Base-by-base conservation (phyloP, 2,888 invertebrate species). In the Tipula helvola region DNA sequence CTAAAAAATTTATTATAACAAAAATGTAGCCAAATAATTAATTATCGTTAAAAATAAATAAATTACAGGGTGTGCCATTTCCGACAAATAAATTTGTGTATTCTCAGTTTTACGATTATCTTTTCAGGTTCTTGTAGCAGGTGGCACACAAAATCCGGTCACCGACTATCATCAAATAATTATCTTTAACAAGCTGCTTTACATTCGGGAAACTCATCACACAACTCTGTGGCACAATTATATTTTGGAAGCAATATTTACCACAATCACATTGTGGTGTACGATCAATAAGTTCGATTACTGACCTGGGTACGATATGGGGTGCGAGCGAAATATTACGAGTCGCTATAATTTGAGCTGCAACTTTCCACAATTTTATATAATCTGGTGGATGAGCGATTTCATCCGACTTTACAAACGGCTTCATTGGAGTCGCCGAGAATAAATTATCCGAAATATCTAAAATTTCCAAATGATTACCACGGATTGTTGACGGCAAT, bases 191-290 rank as follows among this genome's bases (percentile, higher is more conserved):
- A 0, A 91, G 89, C 87, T 90, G 88, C 85, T 91, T 91, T 18
- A 91, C 89, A 87, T 90, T 90, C 18, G 89, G 89, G 86, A 91
- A 89, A 42, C 90, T 90, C 0, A 90, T 89, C 88, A 90, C 88
- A 0, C 89, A 88, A 0, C 90, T 90, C 8, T 91, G 89, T 85
- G 90, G 89, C 44, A 90, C 87, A 1, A 91, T 88, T 0, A 89
- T 85, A 13, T 89, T 85, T 18, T 52, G 83, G 87, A 89, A 91
- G 71, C 91, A 91, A 1, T 91, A 87, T 83, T 89, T 89, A 2
- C 91, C 91, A 52, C 91, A 91, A 16, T 89, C 89, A 87, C 91
- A 91, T 71, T 89, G 89, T 2, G 91, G 91, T 5, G 90, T 89
- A 87, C 91, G 90, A 2, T 88, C 87, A 3, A 91, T 88, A 5